These are phyloP conservation scores for Muricea muricata DNA, from an alignment of 92 coral and sea anemone species.

Conservation along the genomic window DNA sequence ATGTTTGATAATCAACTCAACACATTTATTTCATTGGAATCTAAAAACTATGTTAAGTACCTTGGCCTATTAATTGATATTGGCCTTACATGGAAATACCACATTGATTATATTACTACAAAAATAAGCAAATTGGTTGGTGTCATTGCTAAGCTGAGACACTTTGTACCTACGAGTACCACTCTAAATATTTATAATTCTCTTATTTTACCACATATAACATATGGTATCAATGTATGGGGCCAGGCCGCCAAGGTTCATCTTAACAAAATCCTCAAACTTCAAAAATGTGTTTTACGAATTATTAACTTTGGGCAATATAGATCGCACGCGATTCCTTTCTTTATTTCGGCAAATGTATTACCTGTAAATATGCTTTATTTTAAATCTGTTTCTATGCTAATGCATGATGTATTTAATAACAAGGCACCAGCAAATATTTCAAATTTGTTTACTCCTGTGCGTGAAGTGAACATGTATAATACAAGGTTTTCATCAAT, in stretches of 20 bases:
- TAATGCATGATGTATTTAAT: slow-evolving; percentile 65
- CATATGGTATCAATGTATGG: slow-evolving; percentile 64
- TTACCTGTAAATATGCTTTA: slow-evolving; percentile 52
- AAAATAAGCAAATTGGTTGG: slow-evolving; percentile 55
- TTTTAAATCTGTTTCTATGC: slow-evolving; percentile 36
- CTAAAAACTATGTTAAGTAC: slow-evolving; percentile 33
- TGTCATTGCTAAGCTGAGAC: slow-evolving; percentile 53
- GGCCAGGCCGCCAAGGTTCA: slow-evolving; percentile 60
- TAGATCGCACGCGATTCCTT: slow-evolving; percentile 50
- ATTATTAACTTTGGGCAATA: slow-evolving; percentile 47
- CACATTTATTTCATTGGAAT: slow-evolving; percentile 4
- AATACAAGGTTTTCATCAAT: neutral
- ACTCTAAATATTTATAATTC: slow-evolving; percentile 46
- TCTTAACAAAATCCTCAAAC: slow-evolving; percentile 52
- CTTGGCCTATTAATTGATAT: slow-evolving; percentile 29
- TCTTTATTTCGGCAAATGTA: slow-evolving; percentile 44
- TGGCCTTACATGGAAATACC: slow-evolving; percentile 39
- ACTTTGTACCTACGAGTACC: slow-evolving; percentile 59
- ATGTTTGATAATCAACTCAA: slow-evolving; percentile 18
- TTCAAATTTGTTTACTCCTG: slow-evolving; percentile 33
- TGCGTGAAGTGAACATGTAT: neutral
- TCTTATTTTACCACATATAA: slow-evolving; percentile 57
- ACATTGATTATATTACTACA: slow-evolving; percentile 11
- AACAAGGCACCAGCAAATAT: slow-evolving; percentile 42
- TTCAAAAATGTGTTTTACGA: slow-evolving; percentile 63